Base-by-base conservation (phyloP, 1,140 invertebrate genomes). In the Musca domestica region DNA sequence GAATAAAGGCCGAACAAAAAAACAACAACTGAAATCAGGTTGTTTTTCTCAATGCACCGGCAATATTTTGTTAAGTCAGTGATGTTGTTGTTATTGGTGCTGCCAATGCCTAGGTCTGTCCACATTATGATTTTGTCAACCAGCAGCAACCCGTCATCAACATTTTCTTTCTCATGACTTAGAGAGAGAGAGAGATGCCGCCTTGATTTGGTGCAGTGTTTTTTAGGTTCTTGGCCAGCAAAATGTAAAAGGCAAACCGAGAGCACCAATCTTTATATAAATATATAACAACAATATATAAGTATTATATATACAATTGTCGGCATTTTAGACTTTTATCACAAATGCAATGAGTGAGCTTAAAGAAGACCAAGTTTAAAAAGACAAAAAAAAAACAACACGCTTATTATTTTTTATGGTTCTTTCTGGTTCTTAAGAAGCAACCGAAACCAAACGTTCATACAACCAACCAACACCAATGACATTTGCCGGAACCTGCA, bases 271-370 rank as follows among this genome's bases (percentile, higher is more conserved):
- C 3, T 30, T 30, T 30, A 4, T 30, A 30, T 30, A 30, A 4
- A 30, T 30, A 30, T 30, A 30, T 30, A 30, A 30, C 27, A 30
- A 41, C 12, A 41, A 41, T 41, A 41, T 41, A 41, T 41, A 41
- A 41, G 34, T 41, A 41, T 41, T 41, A 41, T 51, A 51, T 41
- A 61, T 56, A 67, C 65, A 67, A 70, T 67, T 70, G 69, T 54
- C 69, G 69, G 69, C 65, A 67, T 70, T 67, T 67, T 67, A 17
- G 56, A 54, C 69, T 70, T 70, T 70, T 70, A 70, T 70, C 69
- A 48, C 27, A 48, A 69, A 69, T 65, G 63, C 63, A 61, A 12
- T 61, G n/a, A 15, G 9, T 25, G 15, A 4, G n/a, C n/a, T 27
- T 34, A 34, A 61, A 58, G 23, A 17, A 54, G 17, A 17, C 48